A percentile compares a stretch with the other conserved stretches of the same genome.
Evolutionary conservation across 92 coral and sea anemone species (phyloP).

Genomic region (Phenganax stokvisi): DNA sequence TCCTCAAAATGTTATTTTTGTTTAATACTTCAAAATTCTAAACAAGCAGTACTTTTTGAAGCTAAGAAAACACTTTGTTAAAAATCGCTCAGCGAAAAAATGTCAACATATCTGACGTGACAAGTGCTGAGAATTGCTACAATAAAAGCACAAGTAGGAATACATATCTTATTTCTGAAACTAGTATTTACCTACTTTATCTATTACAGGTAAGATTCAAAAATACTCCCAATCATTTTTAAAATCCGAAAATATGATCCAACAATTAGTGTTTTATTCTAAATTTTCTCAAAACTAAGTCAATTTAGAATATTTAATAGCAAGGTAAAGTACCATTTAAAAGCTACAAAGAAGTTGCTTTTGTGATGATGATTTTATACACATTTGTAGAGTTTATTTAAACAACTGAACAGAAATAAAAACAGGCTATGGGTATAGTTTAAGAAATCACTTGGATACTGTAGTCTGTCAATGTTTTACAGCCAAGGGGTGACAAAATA

Average conservation of each 20-base stretch:
- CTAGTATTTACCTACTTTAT: too few species aligned
- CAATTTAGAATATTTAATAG: background rate
- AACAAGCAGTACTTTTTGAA: conserved; percentile 3
- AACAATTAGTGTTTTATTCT: background rate
- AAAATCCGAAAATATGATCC: background rate
- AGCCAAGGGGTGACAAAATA: background rate
- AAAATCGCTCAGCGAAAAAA: conserved; percentile 1
- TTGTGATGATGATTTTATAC: too few species aligned
- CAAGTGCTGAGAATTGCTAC: background rate
- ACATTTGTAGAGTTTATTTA: conserved; percentile 1
- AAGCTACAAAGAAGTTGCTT: background rate
- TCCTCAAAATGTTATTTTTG: background rate
- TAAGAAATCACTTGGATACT: background rate
- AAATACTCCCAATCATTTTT: background rate
- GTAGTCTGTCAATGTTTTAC: too few species aligned
- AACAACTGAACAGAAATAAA: background rate
- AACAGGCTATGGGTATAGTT: background rate
- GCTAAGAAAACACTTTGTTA: conserved; percentile 1
- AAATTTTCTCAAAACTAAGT: background rate
- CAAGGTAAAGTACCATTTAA: background rate
- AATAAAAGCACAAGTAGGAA: background rate
- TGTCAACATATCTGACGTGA: background rate
- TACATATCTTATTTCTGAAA: background rate
- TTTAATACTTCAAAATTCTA: background rate
- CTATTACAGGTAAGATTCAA: too few species aligned